phyloP scores from a whole-genome alignment of 2,888 invertebrate genomes.

The Odontothrips loti region DNA sequence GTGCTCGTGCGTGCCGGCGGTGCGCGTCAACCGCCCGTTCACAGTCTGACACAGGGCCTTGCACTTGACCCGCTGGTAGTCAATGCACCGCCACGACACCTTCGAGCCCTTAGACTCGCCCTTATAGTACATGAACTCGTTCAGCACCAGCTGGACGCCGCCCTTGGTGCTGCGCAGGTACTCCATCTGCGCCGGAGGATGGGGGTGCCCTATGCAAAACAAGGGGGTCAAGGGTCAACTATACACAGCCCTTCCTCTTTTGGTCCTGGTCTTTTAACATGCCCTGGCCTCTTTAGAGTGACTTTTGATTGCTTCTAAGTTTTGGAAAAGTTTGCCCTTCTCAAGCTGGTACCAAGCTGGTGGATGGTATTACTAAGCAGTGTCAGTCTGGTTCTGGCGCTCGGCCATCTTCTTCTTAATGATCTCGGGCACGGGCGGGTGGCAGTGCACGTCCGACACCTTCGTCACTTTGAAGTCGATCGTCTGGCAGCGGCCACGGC shows the following conservation, averaged over 20 bases:
- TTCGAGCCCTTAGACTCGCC: neutral
- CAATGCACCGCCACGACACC: conserved; percentile 32
- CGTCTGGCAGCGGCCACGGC: conserved; percentile 33
- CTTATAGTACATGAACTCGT: conserved; percentile 24
- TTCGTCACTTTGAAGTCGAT: conserved; percentile 29
- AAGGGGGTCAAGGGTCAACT: neutral
- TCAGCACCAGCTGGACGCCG: conserved; percentile 27
- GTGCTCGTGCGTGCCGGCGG: neutral
- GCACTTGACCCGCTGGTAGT: conserved; percentile 29
- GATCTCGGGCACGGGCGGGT: conserved; percentile 12
- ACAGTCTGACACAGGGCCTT: conserved; percentile 26
- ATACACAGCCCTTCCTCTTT: neutral
- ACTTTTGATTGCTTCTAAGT: too few species aligned
- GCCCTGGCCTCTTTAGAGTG: neutral
- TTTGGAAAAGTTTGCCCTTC: neutral
- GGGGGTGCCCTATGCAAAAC: conserved; percentile 6
- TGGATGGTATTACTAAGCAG: neutral
- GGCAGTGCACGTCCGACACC: conserved; percentile 6
- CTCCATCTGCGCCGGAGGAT: conserved; percentile 1
- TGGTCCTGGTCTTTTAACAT: neutral
- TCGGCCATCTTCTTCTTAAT: conserved; percentile 14
- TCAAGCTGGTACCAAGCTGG: neutral
- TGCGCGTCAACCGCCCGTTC: conserved; percentile 13
- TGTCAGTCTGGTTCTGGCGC: conserved; percentile 7
- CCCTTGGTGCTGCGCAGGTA: conserved; percentile 25